Percentiles rank a stretch among this genome's conserved stretches.
Conservation (phyloP, 2,888 invertebrate genomes). For the Pterostichus madidus region DNA sequence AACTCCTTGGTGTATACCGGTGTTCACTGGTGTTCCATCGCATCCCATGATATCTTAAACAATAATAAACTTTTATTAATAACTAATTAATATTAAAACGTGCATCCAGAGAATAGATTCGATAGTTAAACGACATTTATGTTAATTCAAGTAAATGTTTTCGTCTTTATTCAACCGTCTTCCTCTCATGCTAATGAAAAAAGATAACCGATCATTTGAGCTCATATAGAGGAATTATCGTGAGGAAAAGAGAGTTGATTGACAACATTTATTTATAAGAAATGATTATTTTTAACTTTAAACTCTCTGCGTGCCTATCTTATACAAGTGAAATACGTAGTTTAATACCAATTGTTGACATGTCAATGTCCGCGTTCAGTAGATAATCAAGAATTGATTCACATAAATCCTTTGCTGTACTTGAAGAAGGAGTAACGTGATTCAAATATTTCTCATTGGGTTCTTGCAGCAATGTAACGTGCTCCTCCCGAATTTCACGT, state of each 20-base stretch:
- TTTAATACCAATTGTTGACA: constrained; percentile 19
- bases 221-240: not conserved
- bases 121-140: not conserved
- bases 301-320: not conserved
- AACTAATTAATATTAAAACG: constrained; percentile 9
- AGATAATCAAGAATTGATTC: constrained; percentile 14
- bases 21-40: constrained; percentile 20
- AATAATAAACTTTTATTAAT: too few species aligned
- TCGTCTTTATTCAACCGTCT: too few species aligned
- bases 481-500: constrained; percentile 28
- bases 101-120: constrained; percentile 14
- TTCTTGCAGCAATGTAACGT: too few species aligned
- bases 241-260: constrained; percentile 10
- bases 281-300: not conserved
- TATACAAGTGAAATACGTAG: constrained; percentile 17
- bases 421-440: too few species aligned
- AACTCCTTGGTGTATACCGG: constrained; percentile 26
- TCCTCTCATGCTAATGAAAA: too few species aligned
- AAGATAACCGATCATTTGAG: constrained; percentile 6
- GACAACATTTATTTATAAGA: constrained; percentile 3
- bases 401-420: constrained; percentile 35
- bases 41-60: constrained; percentile 18
- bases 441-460: too few species aligned
- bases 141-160: not conserved
- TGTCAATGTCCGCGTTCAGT: constrained; percentile 40